Conservation (phyloP, 1,140 invertebrate species). For the Apocrypta bakeri region DNA sequence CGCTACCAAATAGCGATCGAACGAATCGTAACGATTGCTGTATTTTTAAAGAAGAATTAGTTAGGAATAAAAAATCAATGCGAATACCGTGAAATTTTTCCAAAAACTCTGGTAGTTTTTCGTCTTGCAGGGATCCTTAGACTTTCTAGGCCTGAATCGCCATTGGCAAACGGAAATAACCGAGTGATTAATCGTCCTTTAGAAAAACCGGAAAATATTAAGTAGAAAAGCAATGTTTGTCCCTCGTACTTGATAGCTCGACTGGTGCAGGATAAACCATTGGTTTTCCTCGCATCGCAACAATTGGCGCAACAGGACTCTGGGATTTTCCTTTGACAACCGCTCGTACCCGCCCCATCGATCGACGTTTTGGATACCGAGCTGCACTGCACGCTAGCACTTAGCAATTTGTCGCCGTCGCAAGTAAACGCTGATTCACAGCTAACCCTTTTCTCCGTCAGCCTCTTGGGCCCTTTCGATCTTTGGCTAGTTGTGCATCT, state of each 20-base stretch:
- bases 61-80: no score
- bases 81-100: background rate
- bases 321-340: background rate
- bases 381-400: background rate
- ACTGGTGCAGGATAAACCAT: background rate
- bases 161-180: no score
- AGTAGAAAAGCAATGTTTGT: background rate
- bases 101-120: background rate
- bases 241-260: background rate
- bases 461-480: background rate
- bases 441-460: background rate
- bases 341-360: background rate
- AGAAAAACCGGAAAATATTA: no score
- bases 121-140: background rate
- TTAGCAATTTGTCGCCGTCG: background rate
- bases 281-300: background rate
- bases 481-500: slow-evolving; percentile 6
- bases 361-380: background rate
- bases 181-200: no score
- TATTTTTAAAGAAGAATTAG: no score
- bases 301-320: background rate
- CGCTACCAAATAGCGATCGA: no score
- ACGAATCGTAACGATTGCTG: no score
- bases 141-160: no score
- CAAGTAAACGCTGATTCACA: slow-evolving; percentile 5